Conservation (phyloP, 2,797 vertebrate species). For the Natrix natrix region DNA sequence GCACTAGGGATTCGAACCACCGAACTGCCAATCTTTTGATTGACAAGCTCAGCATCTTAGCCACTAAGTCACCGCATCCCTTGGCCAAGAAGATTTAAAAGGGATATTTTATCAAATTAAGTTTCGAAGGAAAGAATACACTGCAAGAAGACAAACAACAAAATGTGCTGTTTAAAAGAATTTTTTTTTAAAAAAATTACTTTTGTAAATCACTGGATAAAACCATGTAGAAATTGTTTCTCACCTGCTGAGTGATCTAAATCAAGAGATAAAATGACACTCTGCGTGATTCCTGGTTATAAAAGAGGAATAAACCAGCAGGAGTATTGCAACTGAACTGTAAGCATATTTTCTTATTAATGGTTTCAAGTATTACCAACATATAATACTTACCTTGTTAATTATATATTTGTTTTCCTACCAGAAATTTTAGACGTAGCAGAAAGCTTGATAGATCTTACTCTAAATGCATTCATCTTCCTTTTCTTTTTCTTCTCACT, state of each 20-base stretch:
- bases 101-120: background rate
- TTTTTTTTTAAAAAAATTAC: background rate
- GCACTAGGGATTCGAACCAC: no score
- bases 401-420: background rate
- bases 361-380: background rate
- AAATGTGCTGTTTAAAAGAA: background rate
- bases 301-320: background rate
- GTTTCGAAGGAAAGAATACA: background rate
- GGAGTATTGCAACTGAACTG: background rate
- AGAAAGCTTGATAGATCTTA: background rate
- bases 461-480: background rate
- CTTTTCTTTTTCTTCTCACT: background rate
- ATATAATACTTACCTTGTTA: background rate
- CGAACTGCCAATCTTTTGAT: no score
- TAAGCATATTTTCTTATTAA: background rate
- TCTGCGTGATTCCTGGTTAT: background rate
- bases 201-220: background rate
- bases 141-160: background rate
- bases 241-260: background rate
- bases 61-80: no score
- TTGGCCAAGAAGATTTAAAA: no score
- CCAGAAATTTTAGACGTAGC: background rate
- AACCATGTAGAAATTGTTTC: background rate
- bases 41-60: no score
- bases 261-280: background rate